Evolutionary conservation across 1,140 invertebrate genomes (phyloP), one percentile per base, ranked within the genome.

Genomic region (Adoxophyes honmai): DNA sequence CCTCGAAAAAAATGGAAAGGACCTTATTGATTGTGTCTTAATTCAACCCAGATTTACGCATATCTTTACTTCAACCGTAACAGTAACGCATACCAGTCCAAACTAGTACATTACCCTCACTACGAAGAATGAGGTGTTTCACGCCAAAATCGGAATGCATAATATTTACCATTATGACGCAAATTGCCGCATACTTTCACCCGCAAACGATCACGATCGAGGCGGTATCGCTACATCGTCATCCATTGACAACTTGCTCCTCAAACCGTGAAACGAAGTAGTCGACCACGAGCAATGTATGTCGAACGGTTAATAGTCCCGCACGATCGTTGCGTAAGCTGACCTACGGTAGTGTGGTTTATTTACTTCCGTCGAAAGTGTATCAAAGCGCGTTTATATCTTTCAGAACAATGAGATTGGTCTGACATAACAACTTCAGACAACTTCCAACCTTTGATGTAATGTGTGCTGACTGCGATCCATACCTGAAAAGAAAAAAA

Each of bases 101-200:
- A 28, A 28, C 18, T 48, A 6, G n/a, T 48, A 6, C 21, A 21
- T 21, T 48, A 28, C n/a, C n/a, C 21, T 15, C 15, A 10, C 15
- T 18, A 6, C 2, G 8, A 28, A 3, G 15, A 10, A 28, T 28
- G 15, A 10, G 16, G 21, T 48, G 1, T 48, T 21, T 11, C 21
- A 48, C 18, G 28, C 21, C n/a, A 48, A 48, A 48, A 33, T 48
- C 21, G 42, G 21, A 48, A 21, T 18, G 42, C 42, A 48, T 48
- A 48, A 48, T 48, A 48, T 48, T 28, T 48, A 48, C 42, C 10
- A 33, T 14, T 28, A 48, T 48, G 42, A 21, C 42, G 42, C 21
- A 48, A 48, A 48, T 21, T 13, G n/a, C 16, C 18, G 42, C 21
- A 21, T 48, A 48, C 42, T 48, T 48, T 48, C 42, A 48, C 42